A percentile compares a stretch with the other conserved stretches of the same genome.
phyloP scores from a whole-genome alignment of 2,113 vertebrate species.

The Tauraco erythrolophus region DNA sequence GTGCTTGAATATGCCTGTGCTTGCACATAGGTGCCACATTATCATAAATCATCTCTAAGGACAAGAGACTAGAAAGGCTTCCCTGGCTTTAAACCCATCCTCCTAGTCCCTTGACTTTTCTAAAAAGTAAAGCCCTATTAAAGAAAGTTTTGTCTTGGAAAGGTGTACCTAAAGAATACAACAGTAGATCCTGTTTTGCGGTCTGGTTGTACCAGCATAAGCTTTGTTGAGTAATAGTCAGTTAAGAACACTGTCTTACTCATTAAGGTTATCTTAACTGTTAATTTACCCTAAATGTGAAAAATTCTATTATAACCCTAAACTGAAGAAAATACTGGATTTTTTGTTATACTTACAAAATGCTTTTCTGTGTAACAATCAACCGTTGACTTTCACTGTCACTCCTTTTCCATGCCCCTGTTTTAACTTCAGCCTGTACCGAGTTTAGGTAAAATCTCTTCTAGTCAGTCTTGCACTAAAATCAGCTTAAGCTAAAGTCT shows the following conservation, averaged over 20 bases:
- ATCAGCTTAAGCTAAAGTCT: not conserved
- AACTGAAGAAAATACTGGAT: not conserved
- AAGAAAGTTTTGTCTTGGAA: not conserved
- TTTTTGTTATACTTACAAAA: not conserved
- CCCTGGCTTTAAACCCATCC: not conserved
- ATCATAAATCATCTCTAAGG: not conserved
- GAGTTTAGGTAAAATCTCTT: not conserved
- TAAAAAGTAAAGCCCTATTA: not conserved
- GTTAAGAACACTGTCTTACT: not conserved
- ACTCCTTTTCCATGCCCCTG: not conserved
- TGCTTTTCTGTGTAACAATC: not conserved
- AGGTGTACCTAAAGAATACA: not conserved
- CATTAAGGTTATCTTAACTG: not conserved
- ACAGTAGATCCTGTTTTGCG: not conserved
- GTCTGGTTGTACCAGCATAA: not conserved
- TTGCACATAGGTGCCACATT: not conserved
- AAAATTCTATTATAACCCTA: not conserved
- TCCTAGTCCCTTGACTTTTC: not conserved
- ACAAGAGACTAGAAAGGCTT: not conserved
- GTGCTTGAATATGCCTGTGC: not conserved
- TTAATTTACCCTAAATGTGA: slow-evolving; percentile 1
- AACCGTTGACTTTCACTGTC: not conserved
- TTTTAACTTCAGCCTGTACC: not conserved
- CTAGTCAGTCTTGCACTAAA: not conserved
- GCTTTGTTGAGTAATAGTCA: not conserved